Evolutionary conservation across 2,888 invertebrate species (phyloP).

Genomic region (Drosophila falleni): DNA sequence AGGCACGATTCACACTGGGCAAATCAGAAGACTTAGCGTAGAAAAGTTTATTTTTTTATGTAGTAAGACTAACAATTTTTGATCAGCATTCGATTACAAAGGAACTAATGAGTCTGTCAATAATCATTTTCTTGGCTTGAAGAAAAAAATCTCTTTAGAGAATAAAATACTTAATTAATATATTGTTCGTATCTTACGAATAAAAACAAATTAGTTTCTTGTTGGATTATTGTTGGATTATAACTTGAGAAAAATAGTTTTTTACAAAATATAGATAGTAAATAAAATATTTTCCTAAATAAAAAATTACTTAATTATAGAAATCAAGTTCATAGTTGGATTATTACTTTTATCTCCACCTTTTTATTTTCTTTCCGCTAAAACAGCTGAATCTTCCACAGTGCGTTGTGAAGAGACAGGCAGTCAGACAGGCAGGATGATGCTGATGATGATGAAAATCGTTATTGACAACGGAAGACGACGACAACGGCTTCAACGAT

Average conservation of each 20-base stretch:
- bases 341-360: no score
- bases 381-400: background rate
- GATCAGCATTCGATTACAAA: background rate
- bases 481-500: conserved; percentile 22
- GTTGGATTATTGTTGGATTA: no score
- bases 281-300: no score
- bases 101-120: background rate
- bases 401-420: conserved; percentile 13
- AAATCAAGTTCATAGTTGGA: no score
- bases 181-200: no score
- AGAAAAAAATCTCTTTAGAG: no score
- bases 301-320: no score
- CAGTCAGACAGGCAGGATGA: conserved; percentile 55
- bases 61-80: no score
- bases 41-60: background rate
- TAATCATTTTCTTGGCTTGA: background rate
- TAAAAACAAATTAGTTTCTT: no score
- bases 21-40: background rate
- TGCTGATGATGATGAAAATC: conserved; percentile 83
- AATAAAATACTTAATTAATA: no score
- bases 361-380: background rate
- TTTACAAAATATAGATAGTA: no score
- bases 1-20: background rate
- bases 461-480: conserved; percentile 82
- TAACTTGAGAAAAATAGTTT: no score